A percentile compares a stretch with the other conserved stretches of the same genome.
These are phyloP conservation scores for Moxostoma hubbsi DNA, from an alignment of 2,797 vertebrate species.

Conservation along the genomic window DNA sequence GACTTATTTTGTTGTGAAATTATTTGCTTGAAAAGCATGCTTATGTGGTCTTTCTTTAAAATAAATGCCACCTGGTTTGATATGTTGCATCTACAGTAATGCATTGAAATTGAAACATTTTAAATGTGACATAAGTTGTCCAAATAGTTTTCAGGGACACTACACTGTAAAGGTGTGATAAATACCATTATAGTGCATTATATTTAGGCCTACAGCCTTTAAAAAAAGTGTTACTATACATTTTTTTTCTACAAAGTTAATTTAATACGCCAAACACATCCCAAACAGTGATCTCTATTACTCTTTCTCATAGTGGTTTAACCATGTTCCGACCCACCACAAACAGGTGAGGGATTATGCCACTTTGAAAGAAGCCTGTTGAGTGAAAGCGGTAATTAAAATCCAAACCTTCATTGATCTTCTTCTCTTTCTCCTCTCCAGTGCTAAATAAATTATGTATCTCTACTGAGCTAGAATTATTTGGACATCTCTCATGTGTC, in stretches of 20 bases:
- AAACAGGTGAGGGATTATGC: constrained; percentile 63
- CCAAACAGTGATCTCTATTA: constrained; percentile 21
- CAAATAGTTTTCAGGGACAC: too few species aligned
- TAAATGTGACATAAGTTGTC: too few species aligned
- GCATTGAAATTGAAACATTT: too few species aligned
- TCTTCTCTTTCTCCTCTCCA: constrained; percentile 62
- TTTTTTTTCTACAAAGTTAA: constrained; percentile 2
- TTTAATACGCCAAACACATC: constrained; percentile 18
- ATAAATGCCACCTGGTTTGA: too few species aligned
- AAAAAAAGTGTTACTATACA: background rate
- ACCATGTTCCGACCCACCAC: constrained; percentile 44
- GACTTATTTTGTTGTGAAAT: too few species aligned
- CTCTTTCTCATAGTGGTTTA: constrained; percentile 46
- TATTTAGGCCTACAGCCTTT: background rate
- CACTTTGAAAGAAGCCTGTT: constrained; percentile 70
- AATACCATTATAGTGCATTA: background rate
- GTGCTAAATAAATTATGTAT: constrained; percentile 78
- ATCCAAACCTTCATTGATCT: constrained; percentile 79
- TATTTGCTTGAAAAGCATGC: too few species aligned
- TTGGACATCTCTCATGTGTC: constrained; percentile 77
- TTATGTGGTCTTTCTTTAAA: too few species aligned
- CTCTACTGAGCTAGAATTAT: constrained; percentile 73
- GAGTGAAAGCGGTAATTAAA: constrained; percentile 77
- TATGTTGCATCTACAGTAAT: too few species aligned
- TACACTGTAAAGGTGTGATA: background rate